A percentile compares a stretch with the other conserved stretches of the same genome.
These are phyloP conservation scores for Staurois parvus DNA, from an alignment of 2,797 vertebrate species.

Conservation along the genomic window DNA sequence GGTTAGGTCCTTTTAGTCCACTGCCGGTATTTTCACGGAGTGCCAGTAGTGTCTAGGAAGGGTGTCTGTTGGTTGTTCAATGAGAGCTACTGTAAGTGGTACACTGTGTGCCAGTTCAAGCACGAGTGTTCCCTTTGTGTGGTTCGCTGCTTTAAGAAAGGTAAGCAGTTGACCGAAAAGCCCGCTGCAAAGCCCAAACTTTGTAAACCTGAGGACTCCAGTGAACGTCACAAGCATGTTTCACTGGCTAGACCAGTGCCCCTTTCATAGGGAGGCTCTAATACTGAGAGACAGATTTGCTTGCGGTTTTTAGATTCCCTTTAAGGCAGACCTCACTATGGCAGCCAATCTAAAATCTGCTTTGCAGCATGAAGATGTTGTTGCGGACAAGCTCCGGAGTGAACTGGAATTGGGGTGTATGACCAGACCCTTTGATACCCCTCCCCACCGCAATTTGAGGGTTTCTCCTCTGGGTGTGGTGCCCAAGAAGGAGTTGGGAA, in stretches of 20 bases:
- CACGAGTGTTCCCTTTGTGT: neutral
- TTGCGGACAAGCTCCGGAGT: neutral
- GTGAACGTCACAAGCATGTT: too few relatives aligned
- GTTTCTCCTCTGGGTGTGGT: neutral
- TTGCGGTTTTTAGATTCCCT: neutral
- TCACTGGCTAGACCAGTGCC: too few relatives aligned
- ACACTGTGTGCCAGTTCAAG: neutral
- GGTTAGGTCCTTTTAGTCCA: neutral
- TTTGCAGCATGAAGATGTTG: neutral
- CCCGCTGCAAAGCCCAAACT: neutral
- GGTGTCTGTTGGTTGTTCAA: neutral
- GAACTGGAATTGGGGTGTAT: neutral
- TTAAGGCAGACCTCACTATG: neutral
- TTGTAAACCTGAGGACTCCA: too few relatives aligned
- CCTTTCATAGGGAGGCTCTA: too few relatives aligned
- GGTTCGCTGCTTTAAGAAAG: neutral
- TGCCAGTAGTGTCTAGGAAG: neutral
- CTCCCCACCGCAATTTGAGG: neutral
- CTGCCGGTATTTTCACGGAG: neutral
- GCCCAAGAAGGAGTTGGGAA: neutral
- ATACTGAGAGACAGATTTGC: too few relatives aligned
- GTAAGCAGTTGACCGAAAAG: neutral
- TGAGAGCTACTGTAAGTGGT: too few relatives aligned
- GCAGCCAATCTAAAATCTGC: neutral
- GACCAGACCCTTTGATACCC: neutral